A percentile compares a stretch with the other conserved stretches of the same genome.
Evolutionary conservation across 1,140 invertebrate genomes (phyloP).

Genomic region (Heliconius eleuchia): DNA sequence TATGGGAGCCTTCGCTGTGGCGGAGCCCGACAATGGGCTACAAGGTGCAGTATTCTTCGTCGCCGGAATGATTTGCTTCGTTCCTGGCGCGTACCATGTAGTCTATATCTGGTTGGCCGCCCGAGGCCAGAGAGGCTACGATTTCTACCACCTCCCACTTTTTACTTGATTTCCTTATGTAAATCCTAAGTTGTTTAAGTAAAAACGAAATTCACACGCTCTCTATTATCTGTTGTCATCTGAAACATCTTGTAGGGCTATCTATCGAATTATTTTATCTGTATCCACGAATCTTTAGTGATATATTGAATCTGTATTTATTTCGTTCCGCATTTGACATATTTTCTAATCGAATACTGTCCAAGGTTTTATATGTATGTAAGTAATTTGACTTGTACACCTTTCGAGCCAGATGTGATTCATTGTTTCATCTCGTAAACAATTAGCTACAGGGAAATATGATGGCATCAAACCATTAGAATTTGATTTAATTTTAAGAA

Average conservation of each 20-base stretch:
- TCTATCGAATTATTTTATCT: constrained; percentile 8
- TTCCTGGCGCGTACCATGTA: constrained; percentile 91
- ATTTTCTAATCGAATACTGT: constrained; percentile 3
- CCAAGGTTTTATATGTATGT: background rate
- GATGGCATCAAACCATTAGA: background rate
- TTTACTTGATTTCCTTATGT: constrained; percentile 84
- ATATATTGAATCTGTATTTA: constrained; percentile 9
- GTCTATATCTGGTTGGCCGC: constrained; percentile 92
- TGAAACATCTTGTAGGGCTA: background rate
- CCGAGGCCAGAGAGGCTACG: constrained; percentile 89
- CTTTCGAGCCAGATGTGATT: background rate
- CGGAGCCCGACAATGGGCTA: constrained; percentile 86
- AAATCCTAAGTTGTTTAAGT: constrained; percentile 37
- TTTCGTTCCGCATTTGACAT: background rate
- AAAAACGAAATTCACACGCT: constrained; percentile 35
- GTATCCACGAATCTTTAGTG: constrained; percentile 2
- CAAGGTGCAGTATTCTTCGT: constrained; percentile 91
- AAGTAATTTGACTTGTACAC: background rate
- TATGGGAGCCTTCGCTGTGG: constrained; percentile 87
- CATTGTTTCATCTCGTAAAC: constrained; percentile 5
- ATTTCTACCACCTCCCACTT: constrained; percentile 91
- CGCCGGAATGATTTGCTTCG: constrained; percentile 90
- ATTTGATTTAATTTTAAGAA: constrained; percentile 11
- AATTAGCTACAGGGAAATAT: constrained; percentile 14
- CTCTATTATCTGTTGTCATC: constrained; percentile 35